phyloP scores from a whole-genome alignment of 2,888 invertebrate genomes.

The Agonopterix heracliana region DNA sequence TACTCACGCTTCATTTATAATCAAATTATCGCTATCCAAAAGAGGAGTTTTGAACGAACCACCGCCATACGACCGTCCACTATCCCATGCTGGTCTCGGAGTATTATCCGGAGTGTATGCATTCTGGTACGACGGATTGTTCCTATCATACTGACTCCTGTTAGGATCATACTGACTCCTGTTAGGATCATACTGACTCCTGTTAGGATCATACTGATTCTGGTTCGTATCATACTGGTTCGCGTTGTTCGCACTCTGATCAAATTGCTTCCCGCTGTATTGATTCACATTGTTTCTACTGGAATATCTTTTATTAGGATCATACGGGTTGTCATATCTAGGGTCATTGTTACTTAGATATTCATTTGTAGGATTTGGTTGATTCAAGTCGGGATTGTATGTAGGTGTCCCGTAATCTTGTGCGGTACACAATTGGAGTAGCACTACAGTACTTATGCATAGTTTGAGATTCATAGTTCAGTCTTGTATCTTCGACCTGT shows the following conservation, averaged over 20 bases:
- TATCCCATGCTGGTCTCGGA: constrained; percentile 50
- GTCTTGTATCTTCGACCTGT: constrained; percentile 34
- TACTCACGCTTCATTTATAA: constrained; percentile 76
- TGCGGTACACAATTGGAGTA: constrained; percentile 40
- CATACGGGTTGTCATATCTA: constrained; percentile 58
- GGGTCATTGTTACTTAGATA: constrained; percentile 38
- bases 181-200: constrained; percentile 10
- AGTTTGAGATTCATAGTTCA: constrained; percentile 63
- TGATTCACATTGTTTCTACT: constrained; percentile 12
- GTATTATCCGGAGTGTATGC: constrained; percentile 40
- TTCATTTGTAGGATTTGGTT: constrained; percentile 54
- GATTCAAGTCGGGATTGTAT: constrained; percentile 46
- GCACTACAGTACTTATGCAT: constrained; percentile 30
- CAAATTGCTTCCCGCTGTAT: background rate
- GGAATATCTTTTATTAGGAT: constrained; percentile 41
- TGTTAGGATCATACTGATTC: constrained; percentile 29
- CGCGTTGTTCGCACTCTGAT: constrained; percentile 31
- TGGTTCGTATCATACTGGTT: constrained; percentile 19
- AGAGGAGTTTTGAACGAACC: constrained; percentile 39
- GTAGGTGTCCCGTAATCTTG: constrained; percentile 58
- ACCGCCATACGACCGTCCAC: constrained; percentile 35
- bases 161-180: constrained; percentile 10
- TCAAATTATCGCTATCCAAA: constrained; percentile 65
- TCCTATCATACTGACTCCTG: constrained; percentile 9
- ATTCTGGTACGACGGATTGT: constrained; percentile 24